Conservation (phyloP, 2,888 invertebrate species). For the Scaptomyza cyrtandrae region DNA sequence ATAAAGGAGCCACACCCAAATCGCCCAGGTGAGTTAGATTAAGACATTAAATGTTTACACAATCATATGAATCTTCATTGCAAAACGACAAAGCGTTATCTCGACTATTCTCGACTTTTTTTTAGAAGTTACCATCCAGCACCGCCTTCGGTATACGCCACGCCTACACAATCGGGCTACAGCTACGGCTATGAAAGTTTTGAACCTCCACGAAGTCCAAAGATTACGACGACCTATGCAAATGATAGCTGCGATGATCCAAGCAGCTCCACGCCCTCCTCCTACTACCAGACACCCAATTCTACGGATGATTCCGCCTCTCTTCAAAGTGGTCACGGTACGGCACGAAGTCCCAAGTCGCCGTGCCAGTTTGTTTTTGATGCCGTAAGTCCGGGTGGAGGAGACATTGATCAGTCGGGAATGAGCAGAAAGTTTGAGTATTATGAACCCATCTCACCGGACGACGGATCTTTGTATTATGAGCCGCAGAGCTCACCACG, state of each 20-base stretch:
- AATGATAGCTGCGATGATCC: slow-evolving; percentile 81
- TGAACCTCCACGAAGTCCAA: slow-evolving; percentile 83
- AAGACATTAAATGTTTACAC: neutral
- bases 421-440: slow-evolving; percentile 82
- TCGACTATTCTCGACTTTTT: neutral
- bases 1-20: slow-evolving; percentile 81
- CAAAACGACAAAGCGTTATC: neutral
- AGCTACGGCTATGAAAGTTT: slow-evolving; percentile 59
- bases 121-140: slow-evolving; percentile 53
- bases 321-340: slow-evolving; percentile 59
- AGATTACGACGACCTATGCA: slow-evolving; percentile 84
- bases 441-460: slow-evolving; percentile 83
- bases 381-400: slow-evolving; percentile 82
- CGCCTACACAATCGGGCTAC: slow-evolving; percentile 44
- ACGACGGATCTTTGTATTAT: slow-evolving; percentile 74
- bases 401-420: slow-evolving; percentile 56
- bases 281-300: slow-evolving; percentile 82
- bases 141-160: slow-evolving; percentile 59
- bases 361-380: slow-evolving; percentile 87
- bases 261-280: slow-evolving; percentile 75
- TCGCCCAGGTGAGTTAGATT: slow-evolving; percentile 79
- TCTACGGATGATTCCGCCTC: slow-evolving; percentile 78
- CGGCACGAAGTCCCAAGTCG: slow-evolving; percentile 86
- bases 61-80: no score
- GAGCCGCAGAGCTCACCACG: slow-evolving; percentile 71